These are phyloP conservation scores for Delia radicum DNA, from an alignment of 1,140 invertebrate genomes.

Conservation along the genomic window DNA sequence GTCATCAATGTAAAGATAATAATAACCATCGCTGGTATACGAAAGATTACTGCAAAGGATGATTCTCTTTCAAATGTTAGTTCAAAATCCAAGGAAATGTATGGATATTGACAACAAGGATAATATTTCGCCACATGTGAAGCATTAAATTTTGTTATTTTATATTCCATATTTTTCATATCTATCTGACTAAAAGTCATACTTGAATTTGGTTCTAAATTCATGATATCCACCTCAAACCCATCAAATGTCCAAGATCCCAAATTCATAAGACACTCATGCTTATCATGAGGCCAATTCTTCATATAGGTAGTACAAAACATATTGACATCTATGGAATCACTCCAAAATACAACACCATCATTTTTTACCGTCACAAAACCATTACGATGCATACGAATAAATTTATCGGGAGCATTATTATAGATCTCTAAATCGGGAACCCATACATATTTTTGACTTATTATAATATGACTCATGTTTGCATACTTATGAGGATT, in stretches of 20 bases:
- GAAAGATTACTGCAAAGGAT: conserved; percentile 14
- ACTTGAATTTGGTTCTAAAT: conserved; percentile 21
- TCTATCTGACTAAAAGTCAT: conserved; percentile 17
- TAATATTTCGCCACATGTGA: conserved; percentile 19
- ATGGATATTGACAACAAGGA: conserved; percentile 26
- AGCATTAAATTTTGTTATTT: conserved; percentile 24
- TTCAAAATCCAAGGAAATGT: conserved; percentile 24
- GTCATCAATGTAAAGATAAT: conserved; percentile 12
- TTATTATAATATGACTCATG: conserved; percentile 14
- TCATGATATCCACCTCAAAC: conserved; percentile 26
- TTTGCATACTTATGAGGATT: conserved; percentile 25
- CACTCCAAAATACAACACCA: conserved; percentile 26
- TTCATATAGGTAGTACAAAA: conserved; percentile 25
- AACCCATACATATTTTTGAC: conserved; percentile 25
- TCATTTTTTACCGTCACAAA: conserved; percentile 14
- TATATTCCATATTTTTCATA: conserved; percentile 28
- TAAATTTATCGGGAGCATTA: conserved; percentile 30
- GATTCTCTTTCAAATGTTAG: conserved; percentile 19
- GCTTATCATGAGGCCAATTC: conserved; percentile 28
- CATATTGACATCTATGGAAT: conserved; percentile 18
- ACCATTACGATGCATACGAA: conserved; percentile 27
- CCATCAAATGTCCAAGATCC: conserved; percentile 31
- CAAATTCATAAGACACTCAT: conserved; percentile 23
- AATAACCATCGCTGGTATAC: neutral
- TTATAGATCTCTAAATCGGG: conserved; percentile 31